Evolutionary conservation across 2,113 vertebrate species (phyloP), one percentile per base, ranked within the genome.

Genomic region (Thunnus thynnus): DNA sequence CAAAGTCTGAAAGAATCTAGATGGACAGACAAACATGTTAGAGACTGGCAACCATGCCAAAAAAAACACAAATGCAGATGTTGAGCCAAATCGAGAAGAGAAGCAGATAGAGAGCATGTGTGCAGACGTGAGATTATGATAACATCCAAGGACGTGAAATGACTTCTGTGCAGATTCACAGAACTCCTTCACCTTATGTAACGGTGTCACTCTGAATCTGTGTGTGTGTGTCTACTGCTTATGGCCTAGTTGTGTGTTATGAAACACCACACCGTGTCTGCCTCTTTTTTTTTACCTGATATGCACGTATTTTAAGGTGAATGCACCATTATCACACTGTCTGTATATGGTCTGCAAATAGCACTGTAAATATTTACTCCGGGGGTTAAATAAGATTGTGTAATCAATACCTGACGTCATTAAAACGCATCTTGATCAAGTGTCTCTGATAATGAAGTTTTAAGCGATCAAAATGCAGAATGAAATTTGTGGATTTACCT

Each of bases 1-100:
- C 88, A 97, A 80, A 25, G 93, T 95, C 85, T 13, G 36, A 62
- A 75, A 87, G 18, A 89, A 79, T 61, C 84, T 92, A 25, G 2
- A 85, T 25, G 14, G 17, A 55, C 25, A 20, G 2, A 20, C 41
- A 67, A 58, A 25, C 14, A 13, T n/a, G 16, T 71, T 47, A 72
- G 22, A 67, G 13, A 62, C 1, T 1, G 0, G 12, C 22, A 58
- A n/a, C 36, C 3, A 16, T 4, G 11, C 17, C 66, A 76, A 50
- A 60, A 20, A 8, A 6, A 18, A 30, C 20, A 46, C 8, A 47
- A 10, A 18, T 0, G 13, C 13, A 32, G 7, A n/a, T 20, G 13
- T 30, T 10, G 18, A 46, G 20, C 10, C 25, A 8, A 57, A 61
- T 22, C 25, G 48, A 14, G 58, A 70, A 71, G 50, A 67, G 8